Evolutionary conservation across 2,113 vertebrate genomes (phyloP), one percentile per base, ranked within the genome.

Genomic region (Noturus placidus): DNA sequence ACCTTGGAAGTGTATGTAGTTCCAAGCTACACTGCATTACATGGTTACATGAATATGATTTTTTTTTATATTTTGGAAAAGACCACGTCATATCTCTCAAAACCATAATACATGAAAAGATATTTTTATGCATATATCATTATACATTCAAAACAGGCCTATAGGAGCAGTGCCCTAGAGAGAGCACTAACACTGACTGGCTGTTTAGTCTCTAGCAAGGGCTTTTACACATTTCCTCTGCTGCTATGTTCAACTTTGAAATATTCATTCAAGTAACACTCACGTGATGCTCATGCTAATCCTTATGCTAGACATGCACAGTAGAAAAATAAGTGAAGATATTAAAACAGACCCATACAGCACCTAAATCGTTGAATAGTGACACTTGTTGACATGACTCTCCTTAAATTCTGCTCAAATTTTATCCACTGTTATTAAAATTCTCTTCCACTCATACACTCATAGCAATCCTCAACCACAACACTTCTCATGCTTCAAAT

Each of bases 111-210:
- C 13, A 13, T 76, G 17, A 35, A 72, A 72, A 20, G 9, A 17
- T 72, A 72, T 56, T 35, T 33, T 35, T 74, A 42, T 59, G 54
- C 33, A 46, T 72, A 46, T 57, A 20, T 85, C 15, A 85, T 85
- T 85, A 85, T 74, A 35, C 30, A 74, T 76, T 85, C 70, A 85
- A 46, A 85, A n/a, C 54, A 77, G 84, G 69, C 54, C 20, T 38
- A 38, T 56, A 76, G 54, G 35, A 15, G 22, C 70, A 85, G 61
- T 74, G 61, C 70, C 70, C 70, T 77, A 25, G 70, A 85, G 70
- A 33, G 56, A 85, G 25, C 84, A 69, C 8, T 85, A 54, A 33
- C 42, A 50, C 25, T 67, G 35, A 83, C 4, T 46, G 27, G 42
- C 63, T 69, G 61, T 67, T 42, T 52, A 17, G 54, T 42, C 70